Evolutionary conservation across 1,140 invertebrate genomes (phyloP).

Genomic region (Laupala kohalensis): DNA sequence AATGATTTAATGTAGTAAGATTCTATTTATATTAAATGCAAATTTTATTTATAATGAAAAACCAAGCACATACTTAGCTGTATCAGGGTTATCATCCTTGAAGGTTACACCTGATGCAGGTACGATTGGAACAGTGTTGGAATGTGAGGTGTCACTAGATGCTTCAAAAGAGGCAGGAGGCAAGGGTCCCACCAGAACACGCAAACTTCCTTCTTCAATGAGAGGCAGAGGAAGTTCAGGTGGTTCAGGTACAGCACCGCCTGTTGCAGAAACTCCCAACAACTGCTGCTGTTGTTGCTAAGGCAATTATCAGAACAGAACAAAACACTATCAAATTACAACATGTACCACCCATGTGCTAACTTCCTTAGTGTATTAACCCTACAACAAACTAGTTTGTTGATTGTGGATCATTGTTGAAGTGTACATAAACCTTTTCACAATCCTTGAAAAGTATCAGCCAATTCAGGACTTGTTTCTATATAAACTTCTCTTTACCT

Average conservation of each 20-base stretch:
- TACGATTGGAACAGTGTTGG: conserved; percentile 20
- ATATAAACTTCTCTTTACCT: no score
- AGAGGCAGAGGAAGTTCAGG: conserved; percentile 52
- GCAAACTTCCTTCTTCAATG: conserved; percentile 47
- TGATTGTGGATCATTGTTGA: no score
- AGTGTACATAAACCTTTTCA: no score
- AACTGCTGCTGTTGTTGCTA: conserved; percentile 32
- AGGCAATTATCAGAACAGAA: conserved; percentile 15
- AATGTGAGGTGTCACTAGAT: conserved; percentile 22
- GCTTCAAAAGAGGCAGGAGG: conserved; percentile 21
- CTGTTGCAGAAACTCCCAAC: conserved; percentile 34
- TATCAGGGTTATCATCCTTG: conserved; percentile 22
- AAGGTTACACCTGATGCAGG: conserved; percentile 27
- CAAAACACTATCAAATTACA: no score
- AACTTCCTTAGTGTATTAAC: no score
- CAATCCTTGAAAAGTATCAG: no score
- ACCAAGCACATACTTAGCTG: not conserved
- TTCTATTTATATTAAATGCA: no score
- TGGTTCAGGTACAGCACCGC: conserved; percentile 38
- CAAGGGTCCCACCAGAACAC: conserved; percentile 45
- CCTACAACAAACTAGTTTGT: no score
- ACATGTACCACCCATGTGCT: no score
- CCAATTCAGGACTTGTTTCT: no score
- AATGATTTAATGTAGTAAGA: no score
- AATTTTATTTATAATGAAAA: not conserved